Base-by-base conservation (phyloP, 2,113 vertebrate genomes). In the Syrrhaptes paradoxus region DNA sequence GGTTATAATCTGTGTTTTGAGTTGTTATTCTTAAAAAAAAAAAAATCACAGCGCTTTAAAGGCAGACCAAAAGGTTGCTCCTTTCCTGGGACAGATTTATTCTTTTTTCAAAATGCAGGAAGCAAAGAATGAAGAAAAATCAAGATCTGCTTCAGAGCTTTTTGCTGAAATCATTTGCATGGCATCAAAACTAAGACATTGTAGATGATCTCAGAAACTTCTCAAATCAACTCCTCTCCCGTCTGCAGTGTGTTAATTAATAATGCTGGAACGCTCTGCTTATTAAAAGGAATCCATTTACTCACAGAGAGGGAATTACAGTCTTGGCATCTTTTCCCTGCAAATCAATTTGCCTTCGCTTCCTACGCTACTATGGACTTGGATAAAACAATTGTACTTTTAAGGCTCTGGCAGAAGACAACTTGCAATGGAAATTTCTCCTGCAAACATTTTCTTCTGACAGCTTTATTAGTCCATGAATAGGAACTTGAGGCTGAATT, bases 381-480 rank as follows among this genome's bases (percentile, higher is more conserved):
- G 59, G 87, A 89, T 78, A 87, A 94, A 96, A 93, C 78, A 73
- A 94, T 87, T 70, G 90, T 61, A 83, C 85, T 93, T 85, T 86
- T 52, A 95, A 90, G 84, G 34, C 57, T 86, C 81, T 93, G 93
- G 75, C 90, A 91, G 84, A 76, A 94, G 95, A 93, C 81, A 34
- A 75, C 57, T 95, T 96, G 76, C 86, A 38, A 2, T 51, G 90
- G 92, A 80, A 95, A 94, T 93, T 87, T 91, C 93, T 90, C 87
- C 26, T 10, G 68, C 90, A 94, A 89, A 63, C 89, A 32, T 95
- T 96, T 93, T 91, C 38, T 78, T 52, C 87, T 88, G 96, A 96
- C 93, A 96, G 86, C 76, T 97, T 95, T 95, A 96, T 97, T 94
- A 91, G 89, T 52, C 87, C 66, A 8, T 52, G 84, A 96, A 70